Evolutionary conservation across 2,797 vertebrate species (phyloP).

Genomic region (Peromyscus aztecus): DNA sequence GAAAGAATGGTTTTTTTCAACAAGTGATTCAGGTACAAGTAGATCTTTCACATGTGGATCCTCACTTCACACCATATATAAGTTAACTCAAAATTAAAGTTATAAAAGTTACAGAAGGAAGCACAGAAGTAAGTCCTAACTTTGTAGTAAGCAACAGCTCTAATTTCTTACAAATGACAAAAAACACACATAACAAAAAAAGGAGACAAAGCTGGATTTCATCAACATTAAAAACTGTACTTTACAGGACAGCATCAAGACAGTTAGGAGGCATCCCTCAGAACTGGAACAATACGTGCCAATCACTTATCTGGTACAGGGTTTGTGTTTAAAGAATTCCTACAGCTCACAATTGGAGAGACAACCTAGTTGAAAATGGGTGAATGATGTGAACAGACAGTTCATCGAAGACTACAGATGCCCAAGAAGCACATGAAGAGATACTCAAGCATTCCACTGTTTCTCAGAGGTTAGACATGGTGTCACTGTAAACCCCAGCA

Average conservation of each 20-base stretch:
- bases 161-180: conserved; percentile 32
- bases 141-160: neutral
- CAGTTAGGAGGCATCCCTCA: neutral
- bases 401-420: conserved; percentile 7
- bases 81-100: conserved; percentile 45
- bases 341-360: neutral
- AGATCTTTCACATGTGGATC: neutral
- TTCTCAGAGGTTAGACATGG: neutral
- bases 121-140: neutral
- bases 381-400: conserved; percentile 26
- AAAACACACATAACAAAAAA: neutral
- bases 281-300: neutral
- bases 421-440: neutral
- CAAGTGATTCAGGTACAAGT: conserved; percentile 27
- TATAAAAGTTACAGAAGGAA: conserved; percentile 35
- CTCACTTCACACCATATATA: neutral
- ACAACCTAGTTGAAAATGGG: neutral
- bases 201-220: neutral
- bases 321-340: neutral
- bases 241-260: conserved; percentile 20
- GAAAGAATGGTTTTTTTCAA: conserved; percentile 36
- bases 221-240: conserved; percentile 34
- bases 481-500: neutral
- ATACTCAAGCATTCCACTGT: neutral
- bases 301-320: neutral